These are phyloP conservation scores for Phyllotreta cruciferae DNA, from an alignment of 2,888 invertebrate species.

Conservation along the genomic window DNA sequence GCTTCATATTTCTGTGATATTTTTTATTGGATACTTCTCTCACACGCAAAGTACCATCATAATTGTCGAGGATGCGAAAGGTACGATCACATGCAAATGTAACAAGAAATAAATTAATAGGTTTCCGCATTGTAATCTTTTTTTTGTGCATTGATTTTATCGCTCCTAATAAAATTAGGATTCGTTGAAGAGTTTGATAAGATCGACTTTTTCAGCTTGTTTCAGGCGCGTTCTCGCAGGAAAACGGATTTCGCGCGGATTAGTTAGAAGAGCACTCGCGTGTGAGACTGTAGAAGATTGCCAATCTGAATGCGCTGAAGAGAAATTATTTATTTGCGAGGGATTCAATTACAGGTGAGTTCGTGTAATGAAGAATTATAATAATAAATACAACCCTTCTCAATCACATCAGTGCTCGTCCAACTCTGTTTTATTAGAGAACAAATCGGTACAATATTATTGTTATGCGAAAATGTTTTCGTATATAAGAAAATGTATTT, in stretches of 20 bases:
- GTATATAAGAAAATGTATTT: too few species aligned
- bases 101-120: not conserved
- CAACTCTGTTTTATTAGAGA: not conserved
- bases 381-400: not conserved
- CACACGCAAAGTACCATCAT: constrained; percentile 46
- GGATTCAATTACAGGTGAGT: constrained; percentile 81
- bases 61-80: constrained; percentile 54
- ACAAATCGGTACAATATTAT: too few species aligned
- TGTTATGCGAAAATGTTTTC: too few species aligned
- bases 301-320: constrained; percentile 75
- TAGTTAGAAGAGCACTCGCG: constrained; percentile 71
- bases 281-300: constrained; percentile 81
- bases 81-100: constrained; percentile 37
- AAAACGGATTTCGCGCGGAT: constrained; percentile 71
- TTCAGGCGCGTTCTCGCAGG: constrained; percentile 80
- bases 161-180: not conserved
- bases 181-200: not conserved
- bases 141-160: not conserved
- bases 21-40: constrained; percentile 37
- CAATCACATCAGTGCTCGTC: not conserved
- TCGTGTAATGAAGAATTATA: constrained; percentile 1
- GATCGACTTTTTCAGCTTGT: constrained; percentile 67
- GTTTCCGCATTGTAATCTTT: not conserved
- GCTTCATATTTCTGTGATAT: constrained; percentile 47
- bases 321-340: constrained; percentile 78